These are phyloP conservation scores for Onthophagus taurus DNA, from an alignment of 1,140 invertebrate species.

Conservation along the genomic window DNA sequence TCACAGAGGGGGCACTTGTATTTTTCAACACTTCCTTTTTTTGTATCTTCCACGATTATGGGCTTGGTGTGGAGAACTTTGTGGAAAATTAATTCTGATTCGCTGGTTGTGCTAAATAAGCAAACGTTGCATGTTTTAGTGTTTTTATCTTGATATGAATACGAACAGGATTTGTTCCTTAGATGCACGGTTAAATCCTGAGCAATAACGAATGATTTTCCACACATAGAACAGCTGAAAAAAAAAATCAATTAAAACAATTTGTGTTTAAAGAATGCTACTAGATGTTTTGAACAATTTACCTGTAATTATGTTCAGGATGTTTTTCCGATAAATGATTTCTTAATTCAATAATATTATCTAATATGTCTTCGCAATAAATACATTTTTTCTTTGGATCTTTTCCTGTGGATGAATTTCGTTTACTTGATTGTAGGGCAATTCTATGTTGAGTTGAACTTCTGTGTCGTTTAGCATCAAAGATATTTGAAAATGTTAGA, in stretches of 20 bases:
- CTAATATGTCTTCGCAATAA: constrained; percentile 47
- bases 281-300: constrained; percentile 20
- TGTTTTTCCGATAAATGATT: constrained; percentile 57
- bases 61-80: constrained; percentile 47
- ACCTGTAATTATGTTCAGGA: constrained; percentile 46
- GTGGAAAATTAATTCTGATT: constrained; percentile 56
- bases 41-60: constrained; percentile 31
- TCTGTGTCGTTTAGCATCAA: constrained; percentile 58
- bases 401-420: constrained; percentile 5
- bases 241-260: constrained; percentile 18
- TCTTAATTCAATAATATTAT: constrained; percentile 50
- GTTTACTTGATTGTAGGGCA: constrained; percentile 38
- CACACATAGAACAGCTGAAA: constrained; percentile 57
- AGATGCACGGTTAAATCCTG: constrained; percentile 65
- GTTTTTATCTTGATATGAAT: constrained; percentile 22
- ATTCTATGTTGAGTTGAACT: constrained; percentile 51
- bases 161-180: constrained; percentile 45
- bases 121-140: constrained; percentile 39
- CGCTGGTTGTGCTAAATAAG: constrained; percentile 38
- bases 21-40: constrained; percentile 37
- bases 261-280: too few relatives aligned
- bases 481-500: constrained; percentile 48
- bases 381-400: constrained; percentile 45
- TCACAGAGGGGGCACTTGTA: constrained; percentile 58
- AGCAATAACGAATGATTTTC: constrained; percentile 52